A percentile compares a stretch with the other conserved stretches of the same genome.
These are phyloP conservation scores for Sporophila hypoxantha DNA, from an alignment of 2,113 vertebrate species.

Conservation along the genomic window DNA sequence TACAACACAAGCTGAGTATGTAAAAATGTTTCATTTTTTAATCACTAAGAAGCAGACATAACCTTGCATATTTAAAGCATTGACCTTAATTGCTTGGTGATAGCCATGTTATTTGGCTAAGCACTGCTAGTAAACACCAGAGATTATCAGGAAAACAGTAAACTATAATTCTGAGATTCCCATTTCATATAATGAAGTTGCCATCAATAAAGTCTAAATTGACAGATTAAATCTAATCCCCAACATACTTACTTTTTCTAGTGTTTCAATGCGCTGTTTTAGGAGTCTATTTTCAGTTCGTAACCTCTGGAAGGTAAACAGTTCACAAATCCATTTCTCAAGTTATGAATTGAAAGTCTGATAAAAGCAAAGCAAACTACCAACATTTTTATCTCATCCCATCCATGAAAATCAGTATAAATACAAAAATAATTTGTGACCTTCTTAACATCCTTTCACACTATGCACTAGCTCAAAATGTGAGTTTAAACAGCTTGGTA, in stretches of 20 bases:
- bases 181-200: neutral
- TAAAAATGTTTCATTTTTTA: neutral
- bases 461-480: neutral
- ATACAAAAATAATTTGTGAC: neutral
- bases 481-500: neutral
- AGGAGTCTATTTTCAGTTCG: slow-evolving; percentile 94
- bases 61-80: neutral
- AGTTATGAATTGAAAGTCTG: neutral
- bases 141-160: neutral
- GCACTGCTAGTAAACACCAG: neutral
- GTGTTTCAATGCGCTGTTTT: slow-evolving; percentile 96
- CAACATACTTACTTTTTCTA: slow-evolving; percentile 90
- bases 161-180: neutral
- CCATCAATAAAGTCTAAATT: neutral
- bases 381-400: neutral
- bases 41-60: neutral
- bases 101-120: neutral
- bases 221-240: neutral
- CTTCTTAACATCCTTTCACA: neutral
- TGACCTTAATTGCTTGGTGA: neutral
- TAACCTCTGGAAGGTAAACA: slow-evolving; percentile 80
- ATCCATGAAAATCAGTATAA: neutral
- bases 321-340: neutral
- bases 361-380: neutral
- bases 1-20: neutral